Percentiles rank a stretch among this genome's conserved stretches.
Conservation (phyloP, 2,797 vertebrate species). For the Gallinago nigripennis region DNA sequence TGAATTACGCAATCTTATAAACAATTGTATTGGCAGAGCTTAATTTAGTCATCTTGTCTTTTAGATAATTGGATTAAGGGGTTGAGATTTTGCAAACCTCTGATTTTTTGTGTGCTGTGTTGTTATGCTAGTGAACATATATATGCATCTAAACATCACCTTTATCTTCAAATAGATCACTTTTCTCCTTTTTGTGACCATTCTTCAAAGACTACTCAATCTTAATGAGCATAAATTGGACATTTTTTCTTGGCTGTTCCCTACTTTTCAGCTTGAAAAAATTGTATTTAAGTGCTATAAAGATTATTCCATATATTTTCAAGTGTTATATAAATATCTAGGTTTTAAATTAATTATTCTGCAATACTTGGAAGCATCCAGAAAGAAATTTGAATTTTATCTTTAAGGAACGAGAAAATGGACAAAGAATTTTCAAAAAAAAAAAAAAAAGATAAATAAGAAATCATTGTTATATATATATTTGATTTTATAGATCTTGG, state of each 20-base stretch:
- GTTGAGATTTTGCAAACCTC: not conserved
- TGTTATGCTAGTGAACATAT: not conserved
- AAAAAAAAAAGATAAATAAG: not conserved
- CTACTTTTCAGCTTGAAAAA: not conserved
- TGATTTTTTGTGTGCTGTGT: not conserved
- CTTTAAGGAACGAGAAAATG: not conserved
- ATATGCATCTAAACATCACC: not conserved
- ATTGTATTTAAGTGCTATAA: not conserved
- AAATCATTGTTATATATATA: not conserved
- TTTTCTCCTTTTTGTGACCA: not conserved
- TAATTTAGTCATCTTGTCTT: not conserved
- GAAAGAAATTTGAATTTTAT: not conserved
- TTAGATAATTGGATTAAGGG: not conserved
- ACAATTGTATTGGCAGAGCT: not conserved
- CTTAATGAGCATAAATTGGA: not conserved
- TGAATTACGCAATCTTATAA: not conserved
- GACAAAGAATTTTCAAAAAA: not conserved
- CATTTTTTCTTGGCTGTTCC: not conserved
- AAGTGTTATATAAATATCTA: not conserved
- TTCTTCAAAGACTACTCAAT: not conserved
- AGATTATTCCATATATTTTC: not conserved
- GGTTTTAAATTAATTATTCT: not conserved
- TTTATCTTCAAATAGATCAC: not conserved
- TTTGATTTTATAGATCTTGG: not conserved
- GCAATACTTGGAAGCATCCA: not conserved